Conservation (phyloP, 2,888 invertebrate genomes). For the Patella depressa region DNA sequence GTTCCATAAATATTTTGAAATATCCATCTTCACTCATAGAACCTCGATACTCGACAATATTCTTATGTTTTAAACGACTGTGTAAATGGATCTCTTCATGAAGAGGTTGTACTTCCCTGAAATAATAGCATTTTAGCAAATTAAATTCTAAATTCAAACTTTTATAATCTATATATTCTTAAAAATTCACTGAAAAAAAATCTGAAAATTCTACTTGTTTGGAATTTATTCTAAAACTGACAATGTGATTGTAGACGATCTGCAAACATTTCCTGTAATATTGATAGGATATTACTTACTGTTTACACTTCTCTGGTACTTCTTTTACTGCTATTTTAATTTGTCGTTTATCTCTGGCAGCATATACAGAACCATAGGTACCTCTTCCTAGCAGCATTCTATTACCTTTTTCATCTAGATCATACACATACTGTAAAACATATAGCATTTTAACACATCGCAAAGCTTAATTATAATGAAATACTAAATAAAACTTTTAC, state of each 20-base stretch:
- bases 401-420: conserved; percentile 89
- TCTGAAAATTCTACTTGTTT: too few relatives aligned
- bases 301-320: conserved; percentile 94
- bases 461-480: neutral
- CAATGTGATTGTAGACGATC: too few relatives aligned
- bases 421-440: conserved; percentile 87
- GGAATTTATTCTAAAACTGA: too few relatives aligned
- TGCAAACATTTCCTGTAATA: neutral
- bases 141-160: neutral
- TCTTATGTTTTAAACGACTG: conserved; percentile 93
- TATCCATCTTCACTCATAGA: conserved; percentile 94
- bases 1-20: conserved; percentile 99
- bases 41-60: conserved; percentile 97
- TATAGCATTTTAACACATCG: neutral
- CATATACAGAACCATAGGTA: conserved; percentile 95
- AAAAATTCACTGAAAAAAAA: neutral
- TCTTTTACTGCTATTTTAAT: conserved; percentile 97
- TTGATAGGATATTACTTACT: conserved; percentile 72
- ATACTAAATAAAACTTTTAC: too few relatives aligned
- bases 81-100: conserved; percentile 99
- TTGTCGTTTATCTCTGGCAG: conserved; percentile 93
- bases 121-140: conserved; percentile 20
- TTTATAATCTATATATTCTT: too few relatives aligned
- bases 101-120: conserved; percentile 91
- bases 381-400: conserved; percentile 92